Percentiles rank a stretch among this genome's conserved stretches.
Evolutionary conservation across 2,888 invertebrate genomes (phyloP).

Genomic region (Pandemis cinnamomeana): DNA sequence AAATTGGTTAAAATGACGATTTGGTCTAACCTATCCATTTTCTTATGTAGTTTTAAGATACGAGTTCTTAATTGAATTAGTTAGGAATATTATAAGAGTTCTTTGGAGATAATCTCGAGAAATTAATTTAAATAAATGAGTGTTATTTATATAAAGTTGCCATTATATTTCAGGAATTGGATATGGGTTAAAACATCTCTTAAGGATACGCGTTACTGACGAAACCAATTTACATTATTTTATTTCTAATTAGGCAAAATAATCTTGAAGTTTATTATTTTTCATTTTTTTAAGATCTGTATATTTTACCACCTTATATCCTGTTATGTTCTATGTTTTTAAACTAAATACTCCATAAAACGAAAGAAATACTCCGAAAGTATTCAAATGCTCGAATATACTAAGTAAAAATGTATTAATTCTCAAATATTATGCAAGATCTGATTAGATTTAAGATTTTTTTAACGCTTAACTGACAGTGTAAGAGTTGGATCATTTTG

Average conservation of each 20-base stretch:
- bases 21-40: neutral
- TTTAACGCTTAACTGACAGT: neutral
- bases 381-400: neutral
- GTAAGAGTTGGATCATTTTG: neutral
- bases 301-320: slow-evolving; percentile 1
- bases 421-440: slow-evolving; percentile 17
- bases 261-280: neutral
- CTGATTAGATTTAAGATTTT: slow-evolving; percentile 32
- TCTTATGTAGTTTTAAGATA: neutral
- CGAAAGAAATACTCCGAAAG: slow-evolving; percentile 15
- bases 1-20: neutral
- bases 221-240: neutral
- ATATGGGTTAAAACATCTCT: neutral
- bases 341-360: neutral
- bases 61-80: neutral
- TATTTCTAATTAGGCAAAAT: no score
- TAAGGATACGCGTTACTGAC: neutral
- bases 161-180: neutral
- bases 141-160: neutral
- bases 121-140: neutral
- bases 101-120: neutral
- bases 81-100: neutral
- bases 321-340: neutral
- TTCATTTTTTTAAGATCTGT: neutral
- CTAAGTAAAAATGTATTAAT: neutral